Evolutionary conservation across 2,888 invertebrate genomes (phyloP).

Genomic region (Parnassius apollo): DNA sequence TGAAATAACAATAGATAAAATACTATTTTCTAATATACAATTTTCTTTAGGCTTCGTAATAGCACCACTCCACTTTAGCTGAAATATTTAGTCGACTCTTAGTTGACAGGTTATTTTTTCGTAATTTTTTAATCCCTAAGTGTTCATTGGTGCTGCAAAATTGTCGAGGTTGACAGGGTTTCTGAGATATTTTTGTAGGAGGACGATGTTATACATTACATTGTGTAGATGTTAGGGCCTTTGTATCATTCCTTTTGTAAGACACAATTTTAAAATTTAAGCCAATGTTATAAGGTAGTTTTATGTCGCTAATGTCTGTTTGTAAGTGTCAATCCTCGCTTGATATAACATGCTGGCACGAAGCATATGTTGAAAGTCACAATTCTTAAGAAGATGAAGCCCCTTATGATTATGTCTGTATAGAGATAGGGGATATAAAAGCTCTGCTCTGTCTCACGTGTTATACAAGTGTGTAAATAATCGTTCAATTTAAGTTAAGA

Average conservation of each 20-base stretch:
- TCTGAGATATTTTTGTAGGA: slow-evolving; percentile 57
- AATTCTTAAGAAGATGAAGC: too few relatives aligned
- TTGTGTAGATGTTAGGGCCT: slow-evolving; percentile 47
- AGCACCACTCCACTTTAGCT: slow-evolving; percentile 4
- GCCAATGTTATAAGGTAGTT: slow-evolving; percentile 43
- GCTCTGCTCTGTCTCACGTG: slow-evolving; percentile 24
- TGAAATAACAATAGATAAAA: neutral
- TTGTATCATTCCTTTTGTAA: slow-evolving; percentile 64
- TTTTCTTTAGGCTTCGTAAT: neutral
- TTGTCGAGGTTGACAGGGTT: slow-evolving; percentile 62
- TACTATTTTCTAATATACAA: neutral
- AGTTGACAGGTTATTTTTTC: slow-evolving; percentile 34
- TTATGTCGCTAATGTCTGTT: slow-evolving; percentile 16
- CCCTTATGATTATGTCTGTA: too few relatives aligned
- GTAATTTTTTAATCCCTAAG: slow-evolving; percentile 49
- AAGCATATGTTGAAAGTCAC: slow-evolving; percentile 26
- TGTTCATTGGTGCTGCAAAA: slow-evolving; percentile 72
- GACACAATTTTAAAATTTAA: slow-evolving; percentile 61
- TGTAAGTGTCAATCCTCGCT: slow-evolving; percentile 37
- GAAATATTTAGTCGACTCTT: neutral
- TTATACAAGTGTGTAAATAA: slow-evolving; percentile 22
- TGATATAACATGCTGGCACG: slow-evolving; percentile 2
- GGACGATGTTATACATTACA: slow-evolving; percentile 44
- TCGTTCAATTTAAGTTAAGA: slow-evolving; percentile 18
- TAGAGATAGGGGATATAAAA: too few relatives aligned